These are phyloP conservation scores for Neodiprion virginianus DNA, from an alignment of 1,140 invertebrate genomes.

Conservation along the genomic window DNA sequence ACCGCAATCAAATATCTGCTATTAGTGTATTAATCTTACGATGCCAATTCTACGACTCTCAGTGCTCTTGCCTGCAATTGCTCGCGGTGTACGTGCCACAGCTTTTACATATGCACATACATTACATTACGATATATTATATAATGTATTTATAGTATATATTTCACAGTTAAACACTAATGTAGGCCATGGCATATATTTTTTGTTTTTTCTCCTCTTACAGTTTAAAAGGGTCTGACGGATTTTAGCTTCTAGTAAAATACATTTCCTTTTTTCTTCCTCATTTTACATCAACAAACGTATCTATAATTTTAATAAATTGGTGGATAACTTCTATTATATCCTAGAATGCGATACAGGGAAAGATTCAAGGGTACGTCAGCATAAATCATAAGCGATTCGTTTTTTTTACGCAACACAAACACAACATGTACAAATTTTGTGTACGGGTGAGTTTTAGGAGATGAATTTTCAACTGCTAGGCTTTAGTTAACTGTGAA, in stretches of 20 bases:
- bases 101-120: slow-evolving; percentile 25
- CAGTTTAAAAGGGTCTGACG: slow-evolving; percentile 35
- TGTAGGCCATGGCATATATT: slow-evolving; percentile 42
- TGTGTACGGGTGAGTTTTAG: no score
- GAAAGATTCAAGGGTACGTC: no score
- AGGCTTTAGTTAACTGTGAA: no score
- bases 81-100: no score
- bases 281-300: background rate
- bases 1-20: background rate
- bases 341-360: no score
- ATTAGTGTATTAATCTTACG: slow-evolving; percentile 3
- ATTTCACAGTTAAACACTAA: slow-evolving; percentile 42
- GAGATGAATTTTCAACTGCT: no score
- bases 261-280: background rate
- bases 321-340: no score
- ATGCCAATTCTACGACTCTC: slow-evolving; percentile 13
- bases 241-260: slow-evolving; percentile 13
- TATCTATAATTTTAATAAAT: no score
- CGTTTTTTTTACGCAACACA: no score
- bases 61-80: slow-evolving; percentile 6
- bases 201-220: slow-evolving; percentile 32
- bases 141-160: slow-evolving; percentile 26
- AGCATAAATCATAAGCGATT: no score
- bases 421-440: no score
- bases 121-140: slow-evolving; percentile 23